Percentiles rank a stretch among this genome's conserved stretches.
These are phyloP conservation scores for Noctua janthe DNA, from an alignment of 2,888 invertebrate genomes.

Conservation along the genomic window DNA sequence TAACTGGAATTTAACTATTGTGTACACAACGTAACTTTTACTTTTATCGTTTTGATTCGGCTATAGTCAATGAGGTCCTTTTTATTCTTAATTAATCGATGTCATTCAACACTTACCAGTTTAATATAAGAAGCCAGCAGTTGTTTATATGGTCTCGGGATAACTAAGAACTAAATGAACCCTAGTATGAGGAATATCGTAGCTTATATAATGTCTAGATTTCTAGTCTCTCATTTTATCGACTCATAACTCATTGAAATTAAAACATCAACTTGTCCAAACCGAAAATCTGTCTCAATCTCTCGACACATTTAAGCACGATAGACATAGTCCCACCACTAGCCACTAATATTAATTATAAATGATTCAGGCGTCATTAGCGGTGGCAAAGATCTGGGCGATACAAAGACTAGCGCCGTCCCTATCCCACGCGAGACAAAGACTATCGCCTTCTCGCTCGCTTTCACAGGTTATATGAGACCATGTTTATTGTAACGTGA, in stretches of 20 bases:
- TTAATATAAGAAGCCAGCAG: neutral
- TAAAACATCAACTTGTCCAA: neutral
- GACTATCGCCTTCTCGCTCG: conserved; percentile 63
- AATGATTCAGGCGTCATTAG: conserved; percentile 81
- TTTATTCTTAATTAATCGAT: neutral
- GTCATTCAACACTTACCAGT: neutral
- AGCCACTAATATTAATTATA: conserved; percentile 71
- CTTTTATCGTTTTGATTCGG: neutral
- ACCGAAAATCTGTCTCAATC: neutral
- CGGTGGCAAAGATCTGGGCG: conserved; percentile 69
- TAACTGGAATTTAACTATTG: no score
- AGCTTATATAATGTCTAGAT: neutral
- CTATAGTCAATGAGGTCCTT: no score
- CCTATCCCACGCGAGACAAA: conserved; percentile 68
- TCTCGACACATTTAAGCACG: neutral
- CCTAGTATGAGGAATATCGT: neutral
- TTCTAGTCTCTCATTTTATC: neutral
- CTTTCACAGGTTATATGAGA: conserved; percentile 59
- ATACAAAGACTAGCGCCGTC: conserved; percentile 66
- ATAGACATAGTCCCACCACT: conserved; percentile 64
- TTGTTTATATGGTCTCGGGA: neutral
- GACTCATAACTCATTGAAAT: neutral
- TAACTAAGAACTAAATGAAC: neutral
- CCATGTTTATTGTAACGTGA: conserved; percentile 77
- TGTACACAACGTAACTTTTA: neutral